Evolutionary conservation across 2,888 invertebrate species (phyloP), one percentile per base, ranked within the genome.

Genomic region (Melikaiella ostensackeni): DNA sequence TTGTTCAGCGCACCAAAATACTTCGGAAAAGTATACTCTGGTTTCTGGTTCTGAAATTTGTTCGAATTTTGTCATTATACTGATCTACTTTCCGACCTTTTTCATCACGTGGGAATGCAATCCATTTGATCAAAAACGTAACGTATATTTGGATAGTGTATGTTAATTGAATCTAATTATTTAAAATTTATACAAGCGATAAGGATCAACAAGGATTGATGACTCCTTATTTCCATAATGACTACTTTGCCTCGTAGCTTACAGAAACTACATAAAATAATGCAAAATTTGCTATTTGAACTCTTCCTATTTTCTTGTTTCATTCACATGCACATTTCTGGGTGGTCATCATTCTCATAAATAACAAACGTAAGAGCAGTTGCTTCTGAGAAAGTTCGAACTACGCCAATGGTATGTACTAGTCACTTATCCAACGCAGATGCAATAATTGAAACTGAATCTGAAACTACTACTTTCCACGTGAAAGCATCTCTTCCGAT

Each of bases 401-500:
- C 70, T 55, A 55, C 33, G 70, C 70, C 50, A 70, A 33, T 70
- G 70, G 46, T 55, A 33, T 33, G 46, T 70, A 55, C 70, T 50
- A 70, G 70, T 70, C 50, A 30, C 70, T 70, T 70, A 70, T 70
- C 30, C 50, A 55, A 55, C 70, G 33, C 50, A 70, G 70, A 50
- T 70, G 70, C 70, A 70, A 30, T 66, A 66, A 70, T 55, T 70
- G 70, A 70, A 70, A 70, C 50, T 50, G 70, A 70, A 70, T 55
- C 50, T 50, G 70, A 55, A 70, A 70, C 70, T 70, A 70, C 50
- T 70, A 46, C 70, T 70, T 70, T 70, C 70, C 70, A 70, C 70
- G 70, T 50, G 70, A 70, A 70, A 70, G 70, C 70, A 70, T 70
- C 50, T 70, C 70, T 70, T 70, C 50, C 50, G 70, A 70, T 70